Conservation (phyloP, 2,888 invertebrate species). For the Fragum whitleyi region DNA sequence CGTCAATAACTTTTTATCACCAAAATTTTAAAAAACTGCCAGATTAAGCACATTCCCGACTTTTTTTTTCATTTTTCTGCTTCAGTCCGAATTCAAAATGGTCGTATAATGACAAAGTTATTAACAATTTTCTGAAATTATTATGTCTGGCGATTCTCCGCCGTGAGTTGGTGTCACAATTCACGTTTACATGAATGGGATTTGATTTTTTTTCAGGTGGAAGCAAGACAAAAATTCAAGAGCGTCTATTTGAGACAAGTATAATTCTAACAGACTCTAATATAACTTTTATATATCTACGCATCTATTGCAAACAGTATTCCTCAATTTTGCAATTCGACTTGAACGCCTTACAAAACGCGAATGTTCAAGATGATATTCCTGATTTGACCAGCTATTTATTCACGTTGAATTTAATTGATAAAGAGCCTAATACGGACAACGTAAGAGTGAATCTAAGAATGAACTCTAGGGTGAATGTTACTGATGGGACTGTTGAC, state of each 20-base stretch:
- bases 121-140: no score
- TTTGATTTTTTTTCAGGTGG: conserved; percentile 2
- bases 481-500: background rate
- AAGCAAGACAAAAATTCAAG: background rate
- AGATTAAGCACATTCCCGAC: no score
- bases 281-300: background rate
- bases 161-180: no score
- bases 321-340: background rate
- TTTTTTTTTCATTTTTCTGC: no score
- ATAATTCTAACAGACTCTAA: background rate
- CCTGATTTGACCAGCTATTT: background rate
- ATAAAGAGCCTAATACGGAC: background rate
- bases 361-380: background rate
- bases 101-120: no score
- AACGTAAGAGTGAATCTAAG: background rate
- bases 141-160: no score
- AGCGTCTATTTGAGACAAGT: background rate
- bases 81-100: no score
- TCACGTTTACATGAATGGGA: no score
- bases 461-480: background rate
- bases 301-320: conserved; percentile 3
- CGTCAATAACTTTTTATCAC: no score
- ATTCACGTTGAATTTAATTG: background rate
- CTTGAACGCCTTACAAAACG: background rate
- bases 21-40: no score